A percentile compares a stretch with the other conserved stretches of the same genome.
phyloP scores from a whole-genome alignment of 2,888 invertebrate species.

The Calameuta filiformis region DNA sequence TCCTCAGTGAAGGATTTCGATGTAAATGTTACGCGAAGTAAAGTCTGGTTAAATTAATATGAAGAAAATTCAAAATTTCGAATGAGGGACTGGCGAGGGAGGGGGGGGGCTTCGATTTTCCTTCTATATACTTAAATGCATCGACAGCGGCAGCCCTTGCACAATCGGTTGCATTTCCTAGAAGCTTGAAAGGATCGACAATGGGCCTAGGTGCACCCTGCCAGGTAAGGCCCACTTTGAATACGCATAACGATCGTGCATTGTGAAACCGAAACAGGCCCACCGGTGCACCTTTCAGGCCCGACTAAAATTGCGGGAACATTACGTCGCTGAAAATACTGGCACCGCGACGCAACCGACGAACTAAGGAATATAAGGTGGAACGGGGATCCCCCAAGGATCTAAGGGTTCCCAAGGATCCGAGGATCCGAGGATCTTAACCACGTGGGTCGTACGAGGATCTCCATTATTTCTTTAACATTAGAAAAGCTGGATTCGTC shows the following conservation, averaged over 20 bases:
- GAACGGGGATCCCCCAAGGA: not conserved
- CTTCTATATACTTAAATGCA: too few relatives aligned
- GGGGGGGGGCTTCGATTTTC: too few relatives aligned
- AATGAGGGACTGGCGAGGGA: too few relatives aligned
- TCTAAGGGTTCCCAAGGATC: not conserved
- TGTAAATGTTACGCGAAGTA: too few relatives aligned
- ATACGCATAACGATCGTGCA: slow-evolving; percentile 63
- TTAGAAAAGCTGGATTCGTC: too few relatives aligned
- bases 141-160: too few relatives aligned
- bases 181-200: slow-evolving; percentile 51
- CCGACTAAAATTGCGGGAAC: slow-evolving; percentile 55
- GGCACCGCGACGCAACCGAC: slow-evolving; percentile 35
- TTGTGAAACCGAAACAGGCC: slow-evolving; percentile 47
- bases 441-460: too few relatives aligned
- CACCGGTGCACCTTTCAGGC: slow-evolving; percentile 38
- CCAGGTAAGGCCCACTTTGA: slow-evolving; percentile 62
- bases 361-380: slow-evolving; percentile 15
- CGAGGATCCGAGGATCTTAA: not conserved
- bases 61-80: too few relatives aligned
- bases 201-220: slow-evolving; percentile 50
- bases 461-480: too few relatives aligned
- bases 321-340: slow-evolving; percentile 42
- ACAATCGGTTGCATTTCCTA: slow-evolving; percentile 51
- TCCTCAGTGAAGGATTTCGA: too few relatives aligned
- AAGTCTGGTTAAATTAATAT: too few relatives aligned